Evolutionary conservation across 2,113 vertebrate genomes (phyloP), one percentile per base, ranked within the genome.

Genomic region (Vulpes vulpes): DNA sequence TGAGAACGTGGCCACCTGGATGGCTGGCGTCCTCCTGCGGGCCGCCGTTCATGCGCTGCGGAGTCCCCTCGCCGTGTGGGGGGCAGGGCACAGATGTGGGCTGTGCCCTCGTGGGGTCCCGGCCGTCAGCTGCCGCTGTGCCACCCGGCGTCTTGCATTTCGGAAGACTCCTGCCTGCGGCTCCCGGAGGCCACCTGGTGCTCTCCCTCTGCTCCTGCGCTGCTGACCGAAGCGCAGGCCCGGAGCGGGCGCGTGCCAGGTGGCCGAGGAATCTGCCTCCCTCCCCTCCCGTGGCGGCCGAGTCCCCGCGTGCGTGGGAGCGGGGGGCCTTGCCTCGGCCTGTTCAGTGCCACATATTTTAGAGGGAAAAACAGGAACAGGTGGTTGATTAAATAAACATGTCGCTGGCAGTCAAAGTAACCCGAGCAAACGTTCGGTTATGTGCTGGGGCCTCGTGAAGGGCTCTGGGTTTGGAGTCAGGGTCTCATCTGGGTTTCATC

Each of bases 331-430:
- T 82, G 83, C 79, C 25, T 55, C 73, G 76, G 32, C 32, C 22
- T 95, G 49, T 76, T 89, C 81, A 17, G 4, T 0, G 0, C 71
- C 92, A 67, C 65, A 7, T 93, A 95, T 98, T 97, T 97, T 97
- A 97, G 96, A 94, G 78, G 92, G 82, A 90, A 97, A 92, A 98
- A 98, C 82, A 98, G 79, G 96, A 95, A 95, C 93, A 95, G 69
- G 91, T 98, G 97, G 96, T 97, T 97, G 98, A 97, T 98, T 97
- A 98, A 98, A 98, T 97, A 98, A 98, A 97, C 96, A 89, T 97
- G 97, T 97, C 97, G 97, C 96, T 81, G 91, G 92, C 96, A 97
- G 97, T 96, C 85, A 96, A 89, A 35, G 96, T 67, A 88, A 94
- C 92, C 96, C 19, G 27, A 57, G 80, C 30, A 89, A 74, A 87